phyloP scores from a whole-genome alignment of 2,888 invertebrate species.

The Acleris literana region DNA sequence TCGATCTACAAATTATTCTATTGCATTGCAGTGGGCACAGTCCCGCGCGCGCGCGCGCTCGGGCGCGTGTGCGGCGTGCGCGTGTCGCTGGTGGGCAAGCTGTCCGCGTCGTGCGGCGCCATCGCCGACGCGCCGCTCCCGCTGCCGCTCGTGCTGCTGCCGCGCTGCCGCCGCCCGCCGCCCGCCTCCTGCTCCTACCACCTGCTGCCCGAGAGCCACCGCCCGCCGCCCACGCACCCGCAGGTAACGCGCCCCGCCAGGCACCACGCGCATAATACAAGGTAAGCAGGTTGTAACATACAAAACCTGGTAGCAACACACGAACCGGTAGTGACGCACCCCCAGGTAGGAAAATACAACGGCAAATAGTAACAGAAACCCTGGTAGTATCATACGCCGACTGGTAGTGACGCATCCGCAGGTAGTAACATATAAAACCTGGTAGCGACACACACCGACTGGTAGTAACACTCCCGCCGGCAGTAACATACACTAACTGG shows the following conservation, averaged over 20 bases:
- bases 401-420: too few species aligned
- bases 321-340: too few species aligned
- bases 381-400: too few species aligned
- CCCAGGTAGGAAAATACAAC: too few species aligned
- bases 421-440: too few species aligned
- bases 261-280: too few species aligned
- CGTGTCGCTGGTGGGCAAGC: conserved; percentile 78
- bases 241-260: neutral
- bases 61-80: conserved; percentile 66
- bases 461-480: too few species aligned
- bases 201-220: conserved; percentile 58
- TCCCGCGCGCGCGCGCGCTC: conserved; percentile 43
- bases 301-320: too few species aligned
- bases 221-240: conserved; percentile 40
- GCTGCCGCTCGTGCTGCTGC: conserved; percentile 46
- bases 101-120: conserved; percentile 85
- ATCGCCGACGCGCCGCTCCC: conserved; percentile 44
- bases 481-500: too few species aligned
- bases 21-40: conserved; percentile 13
- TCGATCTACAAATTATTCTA: neutral
- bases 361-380: too few species aligned
- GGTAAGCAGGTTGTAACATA: too few species aligned
- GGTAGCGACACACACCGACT: too few species aligned
- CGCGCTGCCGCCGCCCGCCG: conserved; percentile 44
- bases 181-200: conserved; percentile 48